Evolutionary conservation across 2,888 invertebrate species (phyloP), one percentile per base, ranked within the genome.

Genomic region (Acleris holmiana): DNA sequence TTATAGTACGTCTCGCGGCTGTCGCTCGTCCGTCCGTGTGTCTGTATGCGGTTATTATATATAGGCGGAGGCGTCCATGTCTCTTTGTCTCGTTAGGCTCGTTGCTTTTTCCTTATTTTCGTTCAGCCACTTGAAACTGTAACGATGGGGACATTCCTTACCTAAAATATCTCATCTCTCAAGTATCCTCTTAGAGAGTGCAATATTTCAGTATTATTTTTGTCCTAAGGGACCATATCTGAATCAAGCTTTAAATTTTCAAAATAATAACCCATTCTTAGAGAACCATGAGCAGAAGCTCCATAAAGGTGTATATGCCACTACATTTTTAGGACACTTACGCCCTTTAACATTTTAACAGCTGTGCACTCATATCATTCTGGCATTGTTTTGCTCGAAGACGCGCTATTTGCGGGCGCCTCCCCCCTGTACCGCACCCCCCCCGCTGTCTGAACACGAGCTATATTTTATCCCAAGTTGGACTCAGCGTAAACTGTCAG

Each of bases 1-100:
- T 91, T 91, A 92, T 92, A 91, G 91, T 83, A 79, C 81, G 86
- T 86, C 87, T 88, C 85, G 89, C 91, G 90, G 90, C 91, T 91
- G 91, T 91, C 91, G 91, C 83, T 85, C 88, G 89, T 89, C 86
- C 84, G 90, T 90, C 88, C 84, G 88, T 87, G 85, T 81, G 82
- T 79, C 83, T 73, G 74, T 73, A 69, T 76, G 77, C 76, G 83
- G 80, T 82, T 83, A 81, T 82, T 84, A 84, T 84, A 84, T 84
- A 82, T 84, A 78, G 76, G 67, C 67, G 56, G 66, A 66, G 60
- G 69, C 66, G 69, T 60, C 74, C 72, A 76, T 76, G 76, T 75
- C 75, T 84, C 83, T 81, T 82, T 82, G 83, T 81, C 82, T 80
- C 74, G 75, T 82, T 80, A 80, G 71, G 69, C 55, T 56, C 61